Evolutionary conservation across 2,797 vertebrate genomes (phyloP).

Genomic region (Esox masquinongy): DNA sequence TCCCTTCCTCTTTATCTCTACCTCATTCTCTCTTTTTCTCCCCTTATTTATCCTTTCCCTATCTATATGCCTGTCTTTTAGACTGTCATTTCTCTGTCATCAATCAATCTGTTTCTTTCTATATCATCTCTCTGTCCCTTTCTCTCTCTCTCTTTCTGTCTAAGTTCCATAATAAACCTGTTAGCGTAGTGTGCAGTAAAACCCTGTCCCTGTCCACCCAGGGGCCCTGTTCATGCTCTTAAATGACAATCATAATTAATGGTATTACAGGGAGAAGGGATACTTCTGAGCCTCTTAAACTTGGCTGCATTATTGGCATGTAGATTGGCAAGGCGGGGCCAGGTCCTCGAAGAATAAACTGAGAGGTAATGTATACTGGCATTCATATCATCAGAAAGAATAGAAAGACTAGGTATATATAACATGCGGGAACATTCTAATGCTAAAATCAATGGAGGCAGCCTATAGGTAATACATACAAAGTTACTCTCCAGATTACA

Average conservation of each 20-base stretch:
- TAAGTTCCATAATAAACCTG: conserved; percentile 53
- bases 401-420: background rate
- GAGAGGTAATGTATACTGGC: background rate
- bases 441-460: background rate
- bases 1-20: background rate
- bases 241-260: conserved; percentile 77
- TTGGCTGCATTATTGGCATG: conserved; percentile 63
- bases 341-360: conserved; percentile 20
- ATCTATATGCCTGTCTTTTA: too few relatives aligned
- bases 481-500: background rate
- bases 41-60: too few relatives aligned
- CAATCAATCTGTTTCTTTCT: background rate
- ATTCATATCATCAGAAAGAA: background rate
- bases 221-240: conserved; percentile 64
- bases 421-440: background rate
- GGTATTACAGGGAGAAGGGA: conserved; percentile 66
- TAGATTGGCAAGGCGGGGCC: conserved; percentile 46
- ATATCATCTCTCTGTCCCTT: background rate
- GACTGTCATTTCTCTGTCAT: background rate
- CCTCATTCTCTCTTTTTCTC: background rate
- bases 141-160: background rate
- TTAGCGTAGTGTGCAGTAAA: conserved; percentile 61
- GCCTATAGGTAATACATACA: background rate
- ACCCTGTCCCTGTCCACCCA: conserved; percentile 59
- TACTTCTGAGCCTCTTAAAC: conserved; percentile 73